Conservation (phyloP, 2,888 invertebrate species). For the Marasmarcha lunaedactyla region DNA sequence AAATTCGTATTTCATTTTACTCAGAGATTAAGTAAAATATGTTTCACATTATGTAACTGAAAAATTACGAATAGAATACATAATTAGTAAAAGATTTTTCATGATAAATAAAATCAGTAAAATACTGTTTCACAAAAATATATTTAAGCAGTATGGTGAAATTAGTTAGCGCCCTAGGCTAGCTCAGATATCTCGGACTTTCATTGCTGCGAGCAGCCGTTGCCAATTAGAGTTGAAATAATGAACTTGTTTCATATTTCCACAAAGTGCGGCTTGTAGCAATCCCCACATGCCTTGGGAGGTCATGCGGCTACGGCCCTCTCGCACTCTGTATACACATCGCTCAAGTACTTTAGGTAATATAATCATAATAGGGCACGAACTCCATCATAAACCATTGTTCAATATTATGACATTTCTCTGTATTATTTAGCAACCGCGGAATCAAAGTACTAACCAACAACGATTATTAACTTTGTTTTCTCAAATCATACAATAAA, state of each 20-base stretch:
- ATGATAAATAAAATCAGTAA: too few relatives aligned
- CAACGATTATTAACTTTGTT: too few relatives aligned
- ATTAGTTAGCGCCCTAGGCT: constrained; percentile 61
- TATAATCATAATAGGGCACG: too few relatives aligned
- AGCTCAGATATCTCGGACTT: constrained; percentile 48
- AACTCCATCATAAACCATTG: too few relatives aligned
- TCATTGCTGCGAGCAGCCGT: constrained; percentile 61
- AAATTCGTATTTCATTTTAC: not conserved
- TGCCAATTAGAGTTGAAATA: constrained; percentile 70
- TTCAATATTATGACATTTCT: too few relatives aligned
- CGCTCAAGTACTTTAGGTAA: too few relatives aligned
- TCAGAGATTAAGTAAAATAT: constrained; percentile 10
- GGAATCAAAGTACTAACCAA: too few relatives aligned
- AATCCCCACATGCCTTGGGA: constrained; percentile 62
- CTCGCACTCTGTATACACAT: constrained; percentile 23
- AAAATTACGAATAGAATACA: too few relatives aligned
- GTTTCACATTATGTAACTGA: constrained; percentile 25
- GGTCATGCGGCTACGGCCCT: constrained; percentile 53
- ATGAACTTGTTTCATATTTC: constrained; percentile 71
- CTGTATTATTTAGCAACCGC: too few relatives aligned
- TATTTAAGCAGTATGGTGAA: constrained; percentile 9
- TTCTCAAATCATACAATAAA: too few relatives aligned
- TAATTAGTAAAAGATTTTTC: too few relatives aligned
- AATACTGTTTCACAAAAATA: constrained; percentile 7
- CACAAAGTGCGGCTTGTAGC: constrained; percentile 62